These are phyloP conservation scores for Erebia ligea DNA, from an alignment of 2,888 invertebrate genomes.

Conservation along the genomic window DNA sequence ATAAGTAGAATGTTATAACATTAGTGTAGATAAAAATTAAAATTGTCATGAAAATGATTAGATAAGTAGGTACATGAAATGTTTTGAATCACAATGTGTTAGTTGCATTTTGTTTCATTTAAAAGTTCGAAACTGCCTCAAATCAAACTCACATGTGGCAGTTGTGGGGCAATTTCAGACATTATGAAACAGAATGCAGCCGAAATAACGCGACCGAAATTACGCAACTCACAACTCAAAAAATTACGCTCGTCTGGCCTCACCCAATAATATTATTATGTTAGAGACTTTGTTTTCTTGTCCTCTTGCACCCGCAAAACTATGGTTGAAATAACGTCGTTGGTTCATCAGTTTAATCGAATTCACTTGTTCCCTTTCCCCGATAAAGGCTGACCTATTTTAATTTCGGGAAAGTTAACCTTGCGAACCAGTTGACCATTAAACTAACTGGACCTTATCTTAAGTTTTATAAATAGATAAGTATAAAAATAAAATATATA, in stretches of 20 bases:
- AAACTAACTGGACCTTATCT: neutral
- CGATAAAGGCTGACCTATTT: slow-evolving; percentile 45
- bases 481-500: too few relatives aligned
- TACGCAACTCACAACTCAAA: too few relatives aligned
- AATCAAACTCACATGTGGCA: too few relatives aligned
- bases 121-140: too few relatives aligned
- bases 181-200: too few relatives aligned
- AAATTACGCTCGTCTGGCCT: too few relatives aligned
- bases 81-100: neutral
- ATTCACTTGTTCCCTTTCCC: slow-evolving; percentile 57
- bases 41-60: neutral
- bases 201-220: too few relatives aligned
- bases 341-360: slow-evolving; percentile 70
- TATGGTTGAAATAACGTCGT: slow-evolving; percentile 39
- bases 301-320: slow-evolving; percentile 64
- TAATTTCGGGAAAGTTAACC: slow-evolving; percentile 38
- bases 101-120: neutral
- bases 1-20: too few relatives aligned
- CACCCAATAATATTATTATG: slow-evolving; percentile 69
- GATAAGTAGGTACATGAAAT: neutral
- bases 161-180: too few relatives aligned
- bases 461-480: too few relatives aligned
- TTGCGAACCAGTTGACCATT: neutral
- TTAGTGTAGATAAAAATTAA: too few relatives aligned
- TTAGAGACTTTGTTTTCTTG: slow-evolving; percentile 71